These are phyloP conservation scores for Megalurothrips usitatus DNA, from an alignment of 2,888 invertebrate species.

Conservation along the genomic window DNA sequence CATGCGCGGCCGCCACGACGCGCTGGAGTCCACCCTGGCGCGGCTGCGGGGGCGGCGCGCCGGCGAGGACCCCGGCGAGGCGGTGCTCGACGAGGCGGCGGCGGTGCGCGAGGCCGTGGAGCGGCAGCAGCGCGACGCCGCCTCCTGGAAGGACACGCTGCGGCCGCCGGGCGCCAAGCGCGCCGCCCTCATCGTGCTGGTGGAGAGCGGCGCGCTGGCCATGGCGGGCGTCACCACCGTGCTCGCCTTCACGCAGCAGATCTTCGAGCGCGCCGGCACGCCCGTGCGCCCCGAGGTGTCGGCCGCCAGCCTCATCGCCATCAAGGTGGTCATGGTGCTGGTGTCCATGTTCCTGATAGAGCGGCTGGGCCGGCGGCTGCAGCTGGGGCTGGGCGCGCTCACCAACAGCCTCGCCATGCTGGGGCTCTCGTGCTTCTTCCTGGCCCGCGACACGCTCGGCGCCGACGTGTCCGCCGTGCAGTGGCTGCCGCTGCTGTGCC, in stretches of 20 bases:
- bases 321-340: slow-evolving; percentile 14
- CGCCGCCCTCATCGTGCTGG: slow-evolving; percentile 4
- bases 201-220: slow-evolving; percentile 14
- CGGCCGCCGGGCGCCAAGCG: background rate
- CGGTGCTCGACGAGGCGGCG: background rate
- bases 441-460: background rate
- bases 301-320: slow-evolving; percentile 3
- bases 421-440: slow-evolving; percentile 6
- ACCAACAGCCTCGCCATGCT: slow-evolving; percentile 9
- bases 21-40: background rate
- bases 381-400: background rate
- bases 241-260: slow-evolving; percentile 25
- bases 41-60: background rate
- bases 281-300: slow-evolving; percentile 11
- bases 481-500: slow-evolving; percentile 1
- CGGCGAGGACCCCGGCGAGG: background rate
- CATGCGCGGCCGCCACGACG: slow-evolving; percentile 9
- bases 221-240: background rate
- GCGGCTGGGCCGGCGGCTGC: slow-evolving; percentile 3
- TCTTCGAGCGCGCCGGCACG: slow-evolving; percentile 10
- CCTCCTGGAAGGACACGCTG: background rate
- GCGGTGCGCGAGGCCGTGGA: background rate
- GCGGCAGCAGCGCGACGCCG: slow-evolving; percentile 17
- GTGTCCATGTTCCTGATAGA: slow-evolving; percentile 9
- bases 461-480: background rate